Conservation (phyloP, 2,797 vertebrate genomes). For the Mus minutoides region DNA sequence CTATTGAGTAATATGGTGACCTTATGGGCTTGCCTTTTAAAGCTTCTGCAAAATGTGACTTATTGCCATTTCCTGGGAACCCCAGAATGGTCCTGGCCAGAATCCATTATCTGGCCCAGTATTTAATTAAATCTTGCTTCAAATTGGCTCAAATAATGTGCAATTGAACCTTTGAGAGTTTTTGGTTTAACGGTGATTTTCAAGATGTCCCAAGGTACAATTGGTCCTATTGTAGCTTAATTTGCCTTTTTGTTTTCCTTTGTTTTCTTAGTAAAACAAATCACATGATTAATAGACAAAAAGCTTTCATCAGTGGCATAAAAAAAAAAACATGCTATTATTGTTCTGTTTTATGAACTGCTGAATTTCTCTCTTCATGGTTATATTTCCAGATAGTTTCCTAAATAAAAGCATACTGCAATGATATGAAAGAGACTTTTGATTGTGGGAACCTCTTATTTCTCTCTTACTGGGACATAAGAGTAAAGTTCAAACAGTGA, state of each 20-base stretch:
- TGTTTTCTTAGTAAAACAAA: not conserved
- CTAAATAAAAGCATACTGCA: not conserved
- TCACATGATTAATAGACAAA: not conserved
- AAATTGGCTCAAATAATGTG: not conserved
- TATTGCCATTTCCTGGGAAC: not conserved
- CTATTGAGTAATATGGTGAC: not conserved
- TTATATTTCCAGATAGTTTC: not conserved
- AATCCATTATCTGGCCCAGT: not conserved
- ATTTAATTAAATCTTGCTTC: not conserved
- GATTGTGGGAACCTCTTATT: not conserved
- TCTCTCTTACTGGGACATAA: not conserved
- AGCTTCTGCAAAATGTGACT: not conserved
- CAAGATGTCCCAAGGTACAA: not conserved
- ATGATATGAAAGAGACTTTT: not conserved
- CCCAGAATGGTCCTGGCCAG: not conserved
- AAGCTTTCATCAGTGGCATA: not conserved
- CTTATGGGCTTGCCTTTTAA: not conserved
- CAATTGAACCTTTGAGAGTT: not conserved
- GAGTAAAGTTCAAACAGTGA: not conserved
- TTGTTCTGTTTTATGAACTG: not conserved
- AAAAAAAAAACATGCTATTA: not conserved
- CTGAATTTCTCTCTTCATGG: not conserved
- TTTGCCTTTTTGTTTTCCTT: not conserved
- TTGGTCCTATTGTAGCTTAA: not conserved
- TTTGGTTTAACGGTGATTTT: not conserved